Evolutionary conservation across 2,888 invertebrate species (phyloP).

Genomic region (Hirtodrosophila trivittata): DNA sequence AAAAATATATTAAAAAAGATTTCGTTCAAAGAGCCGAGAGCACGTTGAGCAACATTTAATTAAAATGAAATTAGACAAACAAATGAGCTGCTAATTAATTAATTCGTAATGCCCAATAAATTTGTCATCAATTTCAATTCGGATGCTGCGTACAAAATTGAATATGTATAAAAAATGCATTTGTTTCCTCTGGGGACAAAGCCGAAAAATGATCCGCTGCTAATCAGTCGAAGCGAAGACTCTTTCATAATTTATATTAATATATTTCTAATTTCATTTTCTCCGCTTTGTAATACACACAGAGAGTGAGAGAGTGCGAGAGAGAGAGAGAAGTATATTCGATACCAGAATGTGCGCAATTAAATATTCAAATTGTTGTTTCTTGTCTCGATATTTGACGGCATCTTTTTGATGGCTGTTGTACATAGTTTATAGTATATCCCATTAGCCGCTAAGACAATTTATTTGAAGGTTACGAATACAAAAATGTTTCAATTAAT

Average conservation of each 20-base stretch:
- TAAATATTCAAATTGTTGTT: constrained; percentile 55
- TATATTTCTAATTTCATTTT: constrained; percentile 56
- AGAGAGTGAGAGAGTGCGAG: no score
- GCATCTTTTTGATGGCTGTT: constrained; percentile 40
- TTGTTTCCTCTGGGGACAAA: constrained; percentile 21
- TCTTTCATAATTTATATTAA: constrained; percentile 53
- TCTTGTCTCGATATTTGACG: constrained; percentile 14
- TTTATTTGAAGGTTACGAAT: constrained; percentile 33
- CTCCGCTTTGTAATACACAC: constrained; percentile 27
- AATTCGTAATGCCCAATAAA: constrained; percentile 69
- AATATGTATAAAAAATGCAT: constrained; percentile 37
- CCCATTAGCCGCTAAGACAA: constrained; percentile 29
- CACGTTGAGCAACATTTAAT: constrained; percentile 47
- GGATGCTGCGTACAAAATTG: constrained; percentile 19
- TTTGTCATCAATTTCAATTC: constrained; percentile 69
- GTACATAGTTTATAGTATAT: constrained; percentile 11
- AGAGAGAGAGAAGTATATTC: constrained; percentile 21
- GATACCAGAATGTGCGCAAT: constrained; percentile 43
- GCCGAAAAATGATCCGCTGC: constrained; percentile 15
- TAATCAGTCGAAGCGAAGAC: constrained; percentile 9
- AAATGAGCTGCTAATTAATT: constrained; percentile 66
- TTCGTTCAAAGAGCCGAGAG: not conserved
- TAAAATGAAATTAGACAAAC: constrained; percentile 61
- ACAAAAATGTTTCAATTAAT: constrained; percentile 38
- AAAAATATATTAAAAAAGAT: constrained; percentile 9